A percentile compares a stretch with the other conserved stretches of the same genome.
These are phyloP conservation scores for Apus apus DNA, from an alignment of 2,113 vertebrate genomes.

Conservation along the genomic window DNA sequence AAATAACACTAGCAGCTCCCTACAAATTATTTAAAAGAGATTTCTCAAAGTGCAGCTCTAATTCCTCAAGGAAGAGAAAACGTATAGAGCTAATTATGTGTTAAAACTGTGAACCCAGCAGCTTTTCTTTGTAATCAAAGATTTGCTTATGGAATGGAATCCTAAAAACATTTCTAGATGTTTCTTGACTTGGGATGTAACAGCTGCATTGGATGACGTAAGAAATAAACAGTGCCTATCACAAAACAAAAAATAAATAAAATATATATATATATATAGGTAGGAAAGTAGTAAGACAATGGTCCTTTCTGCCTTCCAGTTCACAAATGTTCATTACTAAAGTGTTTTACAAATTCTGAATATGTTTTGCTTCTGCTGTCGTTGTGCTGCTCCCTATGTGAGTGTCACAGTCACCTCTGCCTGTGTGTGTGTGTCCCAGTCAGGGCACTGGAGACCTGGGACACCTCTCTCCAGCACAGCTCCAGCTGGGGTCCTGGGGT, in stretches of 20 bases:
- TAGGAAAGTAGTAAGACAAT: background rate
- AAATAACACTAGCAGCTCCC: background rate
- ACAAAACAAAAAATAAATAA: background rate
- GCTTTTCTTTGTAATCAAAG: background rate
- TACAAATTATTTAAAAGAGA: background rate
- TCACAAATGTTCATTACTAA: background rate
- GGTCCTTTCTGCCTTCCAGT: background rate
- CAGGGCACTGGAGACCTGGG: background rate
- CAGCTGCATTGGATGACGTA: background rate
- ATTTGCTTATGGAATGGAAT: background rate
- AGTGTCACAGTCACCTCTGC: background rate
- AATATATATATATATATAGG: background rate
- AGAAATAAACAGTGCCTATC: background rate
- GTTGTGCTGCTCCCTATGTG: background rate
- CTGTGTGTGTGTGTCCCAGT: accelerated
- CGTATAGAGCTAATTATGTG: background rate
- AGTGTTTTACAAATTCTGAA: background rate
- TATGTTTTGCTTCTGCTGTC: background rate
- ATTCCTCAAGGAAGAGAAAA: background rate
- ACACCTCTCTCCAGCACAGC: background rate
- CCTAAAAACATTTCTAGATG: background rate
- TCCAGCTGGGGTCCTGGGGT: background rate
- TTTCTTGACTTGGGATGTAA: background rate
- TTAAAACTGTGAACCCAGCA: background rate
- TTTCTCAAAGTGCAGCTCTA: background rate